Base-by-base conservation (phyloP, 2,888 invertebrate genomes). In the Sphinx pinastri region DNA sequence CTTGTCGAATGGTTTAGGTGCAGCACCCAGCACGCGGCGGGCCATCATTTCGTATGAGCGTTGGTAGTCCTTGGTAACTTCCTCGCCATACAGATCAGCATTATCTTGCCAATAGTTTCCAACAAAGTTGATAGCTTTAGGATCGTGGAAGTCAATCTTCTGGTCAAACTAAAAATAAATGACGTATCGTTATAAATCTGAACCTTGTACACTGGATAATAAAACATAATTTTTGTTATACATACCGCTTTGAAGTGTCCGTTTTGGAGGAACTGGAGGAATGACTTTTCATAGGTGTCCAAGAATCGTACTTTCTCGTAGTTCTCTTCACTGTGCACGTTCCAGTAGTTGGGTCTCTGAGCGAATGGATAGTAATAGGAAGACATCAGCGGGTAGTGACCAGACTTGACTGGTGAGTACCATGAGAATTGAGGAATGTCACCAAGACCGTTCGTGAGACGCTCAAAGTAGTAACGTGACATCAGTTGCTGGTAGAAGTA, bases 401-500 rank as follows among this genome's bases (percentile, higher is more conserved):
- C 91, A 74, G 87, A 84, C 73, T 86, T 81, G 72, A 90, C 87
- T 1, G 97, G 95, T 69, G 95, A 94, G 87, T 94, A 96, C 93
- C 95, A 95, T n/a, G 95, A 94, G 81, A 96, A 95, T 51, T 94
- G 92, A 8, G 95, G 94, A 74, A 96, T 95, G 60, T 95, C 94
- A 14, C 95, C 95, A 72, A 96, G 80, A 25, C 95, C 95, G 76
- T 96, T 95, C 51, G 96, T 94, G 70, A 96, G 88, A 86, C 97
- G 95, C 81, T 97, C 96, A 81, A 96, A 86, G 80, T 95, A 95
- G 92, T 96, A 97, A 81, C 96, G 96, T 72, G 96, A 95, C 78
- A 96, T 82, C 14, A 96, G 81, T 84, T 97, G 96, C 80, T 96
- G 95, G 82, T 96, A 95, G 82, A 94, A 92, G 90, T 94, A 95